phyloP scores from a whole-genome alignment of 2,888 invertebrate genomes.

The Acanthosepion pharaonis region DNA sequence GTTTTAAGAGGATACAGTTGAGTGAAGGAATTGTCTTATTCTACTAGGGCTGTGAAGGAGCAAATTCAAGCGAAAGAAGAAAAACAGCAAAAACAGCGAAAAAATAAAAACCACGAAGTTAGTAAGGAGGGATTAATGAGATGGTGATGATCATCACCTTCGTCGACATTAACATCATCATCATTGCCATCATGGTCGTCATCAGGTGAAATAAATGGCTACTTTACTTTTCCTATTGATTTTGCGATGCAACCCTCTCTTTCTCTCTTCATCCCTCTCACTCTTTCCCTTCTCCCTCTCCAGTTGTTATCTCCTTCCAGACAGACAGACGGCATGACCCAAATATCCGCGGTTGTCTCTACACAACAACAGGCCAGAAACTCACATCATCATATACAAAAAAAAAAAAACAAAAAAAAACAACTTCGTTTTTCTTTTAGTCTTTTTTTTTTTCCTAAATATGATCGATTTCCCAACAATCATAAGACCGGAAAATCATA shows the following conservation, averaged over 20 bases:
- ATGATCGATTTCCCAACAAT: neutral
- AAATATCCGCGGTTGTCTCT: constrained; percentile 33
- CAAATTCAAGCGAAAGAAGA: neutral
- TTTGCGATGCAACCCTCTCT: neutral
- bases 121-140: neutral
- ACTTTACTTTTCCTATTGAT: constrained; percentile 33
- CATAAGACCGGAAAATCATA: neutral
- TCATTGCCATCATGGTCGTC: neutral
- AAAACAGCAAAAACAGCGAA: neutral
- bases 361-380: constrained; percentile 11
- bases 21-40: neutral
- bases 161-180: neutral
- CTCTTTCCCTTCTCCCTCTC: too few species aligned
- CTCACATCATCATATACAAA: neutral
- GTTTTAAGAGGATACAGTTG: neutral
- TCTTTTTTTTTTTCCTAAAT: neutral
- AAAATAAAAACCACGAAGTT: neutral
- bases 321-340: constrained; percentile 33
- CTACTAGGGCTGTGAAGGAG: neutral
- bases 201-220: constrained; percentile 33
- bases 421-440: neutral
- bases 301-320: neutral
- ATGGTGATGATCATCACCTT: neutral
- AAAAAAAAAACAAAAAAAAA: neutral
- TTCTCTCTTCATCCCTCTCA: too few species aligned